Evolutionary conservation across 2,797 vertebrate species (phyloP).

Genomic region (Epinephelus coioides): DNA sequence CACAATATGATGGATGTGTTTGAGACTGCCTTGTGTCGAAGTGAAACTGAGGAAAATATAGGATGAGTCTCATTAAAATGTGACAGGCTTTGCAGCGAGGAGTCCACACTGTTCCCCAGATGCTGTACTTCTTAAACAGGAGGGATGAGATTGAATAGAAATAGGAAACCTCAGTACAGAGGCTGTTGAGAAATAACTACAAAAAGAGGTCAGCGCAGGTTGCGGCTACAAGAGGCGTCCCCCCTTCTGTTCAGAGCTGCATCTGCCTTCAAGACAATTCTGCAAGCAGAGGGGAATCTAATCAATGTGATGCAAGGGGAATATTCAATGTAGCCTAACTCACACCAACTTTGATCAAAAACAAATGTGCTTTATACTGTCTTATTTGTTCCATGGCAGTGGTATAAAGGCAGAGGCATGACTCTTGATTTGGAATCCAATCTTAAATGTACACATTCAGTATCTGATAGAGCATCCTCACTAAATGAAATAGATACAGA

Average conservation of each 20-base stretch:
- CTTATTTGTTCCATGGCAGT: slow-evolving; percentile 1
- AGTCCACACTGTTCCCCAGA: slow-evolving; percentile 27
- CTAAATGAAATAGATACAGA: neutral
- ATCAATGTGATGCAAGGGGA: slow-evolving; percentile 38
- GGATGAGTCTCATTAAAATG: slow-evolving; percentile 62
- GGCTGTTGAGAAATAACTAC: slow-evolving; percentile 32
- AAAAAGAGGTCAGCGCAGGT: slow-evolving; percentile 44
- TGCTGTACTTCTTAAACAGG: slow-evolving; percentile 26
- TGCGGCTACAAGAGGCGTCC: neutral
- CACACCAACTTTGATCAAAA: slow-evolving; percentile 39
- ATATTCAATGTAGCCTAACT: slow-evolving; percentile 36
- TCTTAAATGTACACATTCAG: neutral
- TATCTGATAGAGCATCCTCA: neutral
- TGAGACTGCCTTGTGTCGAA: slow-evolving; percentile 34
- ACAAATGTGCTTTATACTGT: slow-evolving; percentile 34
- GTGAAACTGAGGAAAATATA: slow-evolving; percentile 48
- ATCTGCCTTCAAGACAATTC: slow-evolving; percentile 11
- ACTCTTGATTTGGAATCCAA: slow-evolving; percentile 29
- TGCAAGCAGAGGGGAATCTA: slow-evolving; percentile 29
- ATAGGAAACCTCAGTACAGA: slow-evolving; percentile 9
- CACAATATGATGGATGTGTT: slow-evolving; percentile 52
- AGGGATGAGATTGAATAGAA: slow-evolving; percentile 32
- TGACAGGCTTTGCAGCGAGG: slow-evolving; percentile 33
- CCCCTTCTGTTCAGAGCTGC: neutral
- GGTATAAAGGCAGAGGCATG: neutral